Evolutionary conservation across 2,113 vertebrate species (phyloP), one percentile per base, ranked within the genome.

Genomic region (Sphaerodactylus townsendi): DNA sequence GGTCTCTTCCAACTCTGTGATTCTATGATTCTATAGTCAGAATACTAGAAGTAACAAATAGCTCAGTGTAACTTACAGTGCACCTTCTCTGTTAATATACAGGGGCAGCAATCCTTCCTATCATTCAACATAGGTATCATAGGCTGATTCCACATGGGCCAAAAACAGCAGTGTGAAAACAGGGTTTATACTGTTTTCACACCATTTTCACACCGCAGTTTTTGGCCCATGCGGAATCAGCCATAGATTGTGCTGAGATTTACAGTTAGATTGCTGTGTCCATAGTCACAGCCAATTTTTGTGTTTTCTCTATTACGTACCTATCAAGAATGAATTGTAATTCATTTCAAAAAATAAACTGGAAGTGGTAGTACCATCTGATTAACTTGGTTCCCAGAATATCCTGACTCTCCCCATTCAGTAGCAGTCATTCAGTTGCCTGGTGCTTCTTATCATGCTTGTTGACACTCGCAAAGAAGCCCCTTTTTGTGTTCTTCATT

Each of bases 351-450:
- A 7, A n/a, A 4, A 30, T n/a, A n/a, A n/a, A 56, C 1, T 35
- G 33, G 48, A 37, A 78, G 72, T n/a, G 30, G 39, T 14, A 9
- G 10, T 82, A 56, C 19, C 19, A 28, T 30, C 53, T 66, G 33
- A 1, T 77, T 79, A 90, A 62, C 75, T 71, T 83, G 48, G 44
- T 84, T 90, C 72, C 86, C 75, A 85, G 56, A 84, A 80, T 59
- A 15, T 85, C 62, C 48, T 90, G 28, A 28, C 44, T 64, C 62
- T 44, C 56, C 8, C 10, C 9, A 84, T 62, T 85, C 46, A 39
- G 41, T 82, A 39, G 4, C 8, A 35, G 72, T 85, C 70, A 64
- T 85, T 50, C 69, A 41, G 1, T 62, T 89, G 35, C 73, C 69
- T 13, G 2, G 0, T 66, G 75, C 69, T 15, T 2, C 0, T 69